Percentiles rank a stretch among this genome's conserved stretches.
Conservation (phyloP, 2,888 invertebrate species). For the Spicauda simplicius region DNA sequence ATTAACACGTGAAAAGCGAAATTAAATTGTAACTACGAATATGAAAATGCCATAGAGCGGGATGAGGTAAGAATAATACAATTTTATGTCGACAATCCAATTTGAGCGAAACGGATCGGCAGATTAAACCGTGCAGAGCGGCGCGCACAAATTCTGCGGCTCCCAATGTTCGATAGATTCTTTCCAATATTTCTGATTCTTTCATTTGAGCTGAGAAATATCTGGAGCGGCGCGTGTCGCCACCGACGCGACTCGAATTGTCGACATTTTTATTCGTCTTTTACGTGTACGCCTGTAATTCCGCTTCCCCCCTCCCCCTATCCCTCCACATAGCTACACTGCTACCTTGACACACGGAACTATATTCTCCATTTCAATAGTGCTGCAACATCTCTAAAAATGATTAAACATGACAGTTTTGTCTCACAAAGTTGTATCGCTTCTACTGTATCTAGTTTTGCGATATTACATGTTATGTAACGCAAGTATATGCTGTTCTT, state of each 20-base stretch:
- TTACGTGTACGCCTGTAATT: conserved; percentile 15
- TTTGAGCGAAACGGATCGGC: conserved; percentile 19
- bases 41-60: conserved; percentile 17
- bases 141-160: conserved; percentile 16
- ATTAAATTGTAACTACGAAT: conserved; percentile 26
- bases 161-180: conserved; percentile 28
- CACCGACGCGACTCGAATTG: conserved; percentile 7
- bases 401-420: neutral
- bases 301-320: neutral
- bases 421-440: neutral
- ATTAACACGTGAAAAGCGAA: conserved; percentile 12
- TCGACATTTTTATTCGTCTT: conserved; percentile 29
- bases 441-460: too few relatives aligned
- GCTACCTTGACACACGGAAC: neutral
- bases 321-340: neutral
- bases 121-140: neutral
- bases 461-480: too few relatives aligned
- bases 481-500: too few relatives aligned
- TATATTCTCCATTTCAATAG: neutral
- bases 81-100: conserved; percentile 35
- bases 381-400: neutral
- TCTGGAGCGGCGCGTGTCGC: conserved; percentile 16
- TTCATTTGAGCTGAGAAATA: conserved; percentile 22
- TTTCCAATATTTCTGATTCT: too few relatives aligned
- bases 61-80: conserved; percentile 30